These are phyloP conservation scores for Trissonchulus latispiculum DNA, from an alignment of 2,888 invertebrate species.

Conservation along the genomic window DNA sequence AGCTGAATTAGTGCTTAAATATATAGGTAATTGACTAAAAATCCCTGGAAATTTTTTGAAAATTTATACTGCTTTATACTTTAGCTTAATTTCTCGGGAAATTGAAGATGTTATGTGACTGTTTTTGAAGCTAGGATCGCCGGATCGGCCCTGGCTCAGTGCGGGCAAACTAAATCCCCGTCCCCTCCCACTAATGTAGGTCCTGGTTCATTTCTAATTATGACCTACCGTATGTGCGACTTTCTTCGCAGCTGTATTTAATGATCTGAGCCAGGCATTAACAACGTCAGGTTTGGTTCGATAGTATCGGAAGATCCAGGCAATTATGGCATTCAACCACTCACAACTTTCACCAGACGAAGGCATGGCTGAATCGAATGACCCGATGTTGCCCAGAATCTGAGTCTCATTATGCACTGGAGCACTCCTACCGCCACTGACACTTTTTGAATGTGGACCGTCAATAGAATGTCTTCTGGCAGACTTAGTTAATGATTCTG, in stretches of 20 bases:
- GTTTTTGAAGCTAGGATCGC: too few species aligned
- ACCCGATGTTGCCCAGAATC: neutral
- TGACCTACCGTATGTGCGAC: constrained; percentile 42
- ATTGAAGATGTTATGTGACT: too few species aligned
- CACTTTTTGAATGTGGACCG: neutral
- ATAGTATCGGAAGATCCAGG: constrained; percentile 44
- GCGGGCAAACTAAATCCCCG: too few species aligned
- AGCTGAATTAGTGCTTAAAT: too few species aligned
- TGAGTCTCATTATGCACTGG: too few species aligned
- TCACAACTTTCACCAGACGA: constrained; percentile 6
- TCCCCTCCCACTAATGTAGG: too few species aligned
- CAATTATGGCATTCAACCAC: constrained; percentile 44
- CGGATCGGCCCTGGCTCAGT: too few species aligned
- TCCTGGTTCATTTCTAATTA: too few species aligned
- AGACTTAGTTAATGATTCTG: neutral
- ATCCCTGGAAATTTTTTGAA: too few species aligned
- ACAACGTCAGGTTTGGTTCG: constrained; percentile 41
- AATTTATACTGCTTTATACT: too few species aligned
- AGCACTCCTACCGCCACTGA: neutral
- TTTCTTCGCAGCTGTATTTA: constrained; percentile 47
- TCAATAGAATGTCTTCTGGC: neutral
- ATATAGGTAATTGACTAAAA: too few species aligned
- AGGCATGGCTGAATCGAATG: neutral
- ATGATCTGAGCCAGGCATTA: constrained; percentile 45
- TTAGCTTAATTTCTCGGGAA: too few species aligned